Evolutionary conservation across 1,140 invertebrate species (phyloP).

Genomic region (Cydia amplana): DNA sequence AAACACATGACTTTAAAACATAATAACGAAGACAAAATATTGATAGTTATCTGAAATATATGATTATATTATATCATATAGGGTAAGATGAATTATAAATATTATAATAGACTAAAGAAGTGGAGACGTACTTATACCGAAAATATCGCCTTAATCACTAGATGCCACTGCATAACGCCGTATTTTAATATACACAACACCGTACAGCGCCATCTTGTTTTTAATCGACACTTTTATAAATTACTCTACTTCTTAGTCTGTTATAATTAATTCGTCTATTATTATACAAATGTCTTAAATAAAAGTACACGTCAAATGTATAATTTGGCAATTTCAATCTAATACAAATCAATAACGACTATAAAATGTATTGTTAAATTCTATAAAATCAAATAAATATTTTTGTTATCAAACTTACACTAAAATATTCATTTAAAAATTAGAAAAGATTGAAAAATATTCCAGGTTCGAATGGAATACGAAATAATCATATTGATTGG

Average conservation of each 20-base stretch:
- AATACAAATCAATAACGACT: background rate
- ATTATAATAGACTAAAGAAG: constrained; percentile 2
- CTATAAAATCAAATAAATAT: constrained; percentile 18
- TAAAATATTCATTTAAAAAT: constrained; percentile 14
- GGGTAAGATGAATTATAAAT: background rate
- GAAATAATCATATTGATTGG: constrained; percentile 7
- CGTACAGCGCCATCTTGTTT: too few relatives aligned
- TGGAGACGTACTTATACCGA: background rate
- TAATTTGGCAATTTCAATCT: constrained; percentile 9
- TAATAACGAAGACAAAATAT: constrained; percentile 7
- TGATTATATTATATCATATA: background rate
- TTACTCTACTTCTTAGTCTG: background rate
- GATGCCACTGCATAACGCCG: too few relatives aligned
- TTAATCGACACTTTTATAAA: too few relatives aligned
- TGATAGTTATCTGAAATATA: background rate
- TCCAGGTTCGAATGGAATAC: background rate
- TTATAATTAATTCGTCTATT: background rate
- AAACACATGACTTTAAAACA: constrained; percentile 20
- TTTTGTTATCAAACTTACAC: constrained; percentile 12
- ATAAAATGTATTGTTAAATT: constrained; percentile 2
- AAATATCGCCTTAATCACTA: too few relatives aligned
- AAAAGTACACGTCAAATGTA: background rate
- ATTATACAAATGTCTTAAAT: background rate
- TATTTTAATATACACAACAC: background rate
- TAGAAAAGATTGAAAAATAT: constrained; percentile 1